Conservation (phyloP, 2,797 vertebrate species). For the Siniperca scherzeri region DNA sequence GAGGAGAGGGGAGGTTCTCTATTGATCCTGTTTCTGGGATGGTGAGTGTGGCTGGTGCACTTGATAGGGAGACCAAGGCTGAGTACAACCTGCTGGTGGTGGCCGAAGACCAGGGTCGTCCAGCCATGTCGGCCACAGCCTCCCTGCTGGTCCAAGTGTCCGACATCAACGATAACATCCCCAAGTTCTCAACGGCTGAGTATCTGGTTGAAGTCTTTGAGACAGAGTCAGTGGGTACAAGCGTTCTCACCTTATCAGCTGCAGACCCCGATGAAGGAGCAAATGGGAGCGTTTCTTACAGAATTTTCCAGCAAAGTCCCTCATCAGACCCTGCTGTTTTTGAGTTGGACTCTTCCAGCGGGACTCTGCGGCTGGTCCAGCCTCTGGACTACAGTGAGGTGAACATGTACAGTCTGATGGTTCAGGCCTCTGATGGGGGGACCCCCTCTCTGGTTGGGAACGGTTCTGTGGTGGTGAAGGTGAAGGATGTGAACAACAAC, state of each 20-base stretch:
- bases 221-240: constrained; percentile 39
- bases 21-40: constrained; percentile 75
- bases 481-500: constrained; percentile 86
- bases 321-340: constrained; percentile 55
- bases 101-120: constrained; percentile 87
- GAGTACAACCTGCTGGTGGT: constrained; percentile 79
- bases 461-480: constrained; percentile 68
- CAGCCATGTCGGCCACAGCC: constrained; percentile 62
- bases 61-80: constrained; percentile 83
- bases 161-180: constrained; percentile 85
- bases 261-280: constrained; percentile 78
- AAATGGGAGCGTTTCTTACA: constrained; percentile 78
- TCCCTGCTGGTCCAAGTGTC: constrained; percentile 68
- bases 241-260: constrained; percentile 72
- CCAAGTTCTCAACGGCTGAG: constrained; percentile 68
- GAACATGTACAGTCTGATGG: constrained; percentile 72
- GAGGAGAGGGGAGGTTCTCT: constrained; percentile 80
- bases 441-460: constrained; percentile 63
- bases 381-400: constrained; percentile 81
- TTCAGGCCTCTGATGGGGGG: constrained; percentile 85
- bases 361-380: constrained; percentile 74
- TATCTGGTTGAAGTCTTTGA: constrained; percentile 76
- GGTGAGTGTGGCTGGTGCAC: constrained; percentile 68
- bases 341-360: constrained; percentile 65
- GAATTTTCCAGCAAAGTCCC: constrained; percentile 74